Base-by-base conservation (phyloP, 2,113 vertebrate species). In the Onychostoma macrolepis region DNA sequence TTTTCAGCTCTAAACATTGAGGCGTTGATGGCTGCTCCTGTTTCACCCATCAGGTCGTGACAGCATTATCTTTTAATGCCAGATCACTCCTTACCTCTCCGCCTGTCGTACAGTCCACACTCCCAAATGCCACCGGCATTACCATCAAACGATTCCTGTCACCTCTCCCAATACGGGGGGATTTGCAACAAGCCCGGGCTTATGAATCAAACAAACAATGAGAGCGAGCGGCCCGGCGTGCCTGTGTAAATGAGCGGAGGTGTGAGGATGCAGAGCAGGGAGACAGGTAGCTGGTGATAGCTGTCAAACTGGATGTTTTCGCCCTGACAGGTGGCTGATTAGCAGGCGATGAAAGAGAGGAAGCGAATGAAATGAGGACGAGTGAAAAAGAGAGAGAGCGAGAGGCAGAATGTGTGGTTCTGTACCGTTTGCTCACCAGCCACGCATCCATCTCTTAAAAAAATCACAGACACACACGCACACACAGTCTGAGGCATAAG, bases 281-380 rank as follows among this genome's bases (percentile, higher is more conserved):
- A 87, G 89, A 88, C 86, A 77, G 87, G 67, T 50, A 65, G 87
- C 84, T 87, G 74, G 85, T 90, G 87, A 90, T 89, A 86, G 84
- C 86, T 91, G 90, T 90, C 90, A 89, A 80, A 65, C 56, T 33
- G 58, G 88, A 89, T 89, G 72, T 84, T 77, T 69, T 71, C 10
- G 24, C 61, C 50, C 74, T 71, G 81, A 87, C 86, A 79, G 81
- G 58, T 61, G 45, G 81, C 86, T 84, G 86, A 87, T 77, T 83
- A 69, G 80, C 45, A 38, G 81, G 58, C 19, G 43, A 72, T 85
- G 84, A 63, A 79, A 86, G 43, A 19, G 33, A 43, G 77, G 26
- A 41, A 80, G 28, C 11, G 33, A 45, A 86, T 63, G 53, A 43
- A 75, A 76, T 56, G 38, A 26, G 43, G n/a, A 28, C 50, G 53